Base-by-base conservation (phyloP, 2,113 vertebrate species). In the Pelecanus crispus region DNA sequence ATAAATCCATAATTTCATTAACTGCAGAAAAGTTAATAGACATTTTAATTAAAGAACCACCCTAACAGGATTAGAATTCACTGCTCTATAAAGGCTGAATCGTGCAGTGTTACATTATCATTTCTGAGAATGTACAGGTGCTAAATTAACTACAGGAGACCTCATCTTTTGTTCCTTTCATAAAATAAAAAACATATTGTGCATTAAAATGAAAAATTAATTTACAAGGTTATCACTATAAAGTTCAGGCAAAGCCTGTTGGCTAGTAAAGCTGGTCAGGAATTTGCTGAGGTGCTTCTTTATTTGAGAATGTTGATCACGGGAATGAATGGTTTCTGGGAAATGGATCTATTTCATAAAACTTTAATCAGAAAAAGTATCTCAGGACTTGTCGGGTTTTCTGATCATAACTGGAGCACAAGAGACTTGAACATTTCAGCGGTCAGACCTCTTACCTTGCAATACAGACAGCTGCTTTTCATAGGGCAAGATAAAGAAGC, bases 31-130 rank as follows among this genome's bases (percentile, higher is more conserved):
- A 80, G 67, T 89, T 96, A 95, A 97, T 85, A 96, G 87, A 91
- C 77, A 78, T 97, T 89, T 92, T 97, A 97, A 97, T 96, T 96
- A 97, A 97, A 86, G 81, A 97, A 92, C 34, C 84, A 71, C 50
- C 45, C 86, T 94, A 95, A 94, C 88, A 96, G n/a, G 58, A 94
- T 97, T 97, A 96, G 47, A 94, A 95, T 36, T 97, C 92, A 68
- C 58, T 47, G 7, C 58, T n/a, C 47, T 90, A 89, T 94, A 96
- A 97, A 96, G 42, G 22, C 84, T 95, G 88, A 95, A 93, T 86
- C 1, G 1, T 86, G 55, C 17, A 83, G 49, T 66, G 71, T 88
- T 96, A 95, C 85, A 91, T 97, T 95, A 96, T 65, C 4, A 81
- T 93, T 87, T 93, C 82, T 87, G 82, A 92, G 85, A 94, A 83